Conservation (phyloP, 2,797 vertebrate species). For the Lacerta agilis region DNA sequence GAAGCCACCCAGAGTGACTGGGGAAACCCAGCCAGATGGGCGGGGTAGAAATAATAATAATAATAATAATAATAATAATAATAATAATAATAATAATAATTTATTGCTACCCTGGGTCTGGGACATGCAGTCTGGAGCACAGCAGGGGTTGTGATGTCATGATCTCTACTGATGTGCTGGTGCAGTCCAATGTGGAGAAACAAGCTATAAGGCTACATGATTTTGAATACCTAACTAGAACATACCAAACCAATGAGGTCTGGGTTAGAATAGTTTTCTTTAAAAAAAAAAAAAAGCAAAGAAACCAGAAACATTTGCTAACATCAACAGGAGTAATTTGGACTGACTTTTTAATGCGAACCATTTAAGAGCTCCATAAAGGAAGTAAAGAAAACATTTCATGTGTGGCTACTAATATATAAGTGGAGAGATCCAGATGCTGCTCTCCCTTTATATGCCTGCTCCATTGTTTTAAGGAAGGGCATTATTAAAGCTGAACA, state of each 20-base stretch:
- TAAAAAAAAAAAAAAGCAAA: no score
- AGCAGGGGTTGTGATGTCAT: not conserved
- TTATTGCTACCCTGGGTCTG: no score
- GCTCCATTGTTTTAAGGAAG: slow-evolving; percentile 62
- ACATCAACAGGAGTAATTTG: slow-evolving; percentile 52
- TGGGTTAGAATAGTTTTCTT: slow-evolving; percentile 17
- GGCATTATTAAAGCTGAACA: slow-evolving; percentile 49
- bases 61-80: no score
- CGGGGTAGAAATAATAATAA: no score
- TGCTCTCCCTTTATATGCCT: slow-evolving; percentile 45
- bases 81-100: no score
- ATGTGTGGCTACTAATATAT: slow-evolving; percentile 31
- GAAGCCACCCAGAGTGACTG: no score
- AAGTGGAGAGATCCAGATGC: slow-evolving; percentile 65
- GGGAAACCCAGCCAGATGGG: no score
- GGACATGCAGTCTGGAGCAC: no score
- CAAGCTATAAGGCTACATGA: not conserved
- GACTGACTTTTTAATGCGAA: slow-evolving; percentile 50
- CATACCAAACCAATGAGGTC: slow-evolving; percentile 51
- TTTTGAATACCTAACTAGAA: not conserved
- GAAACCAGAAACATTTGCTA: slow-evolving; percentile 40
- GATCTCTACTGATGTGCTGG: no score
- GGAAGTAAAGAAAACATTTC: slow-evolving; percentile 59
- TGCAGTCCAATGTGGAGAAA: not conserved
- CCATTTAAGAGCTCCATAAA: slow-evolving; percentile 34